Base-by-base conservation (phyloP, 2,113 vertebrate species). In the Brachyhypopomus gauderio region DNA sequence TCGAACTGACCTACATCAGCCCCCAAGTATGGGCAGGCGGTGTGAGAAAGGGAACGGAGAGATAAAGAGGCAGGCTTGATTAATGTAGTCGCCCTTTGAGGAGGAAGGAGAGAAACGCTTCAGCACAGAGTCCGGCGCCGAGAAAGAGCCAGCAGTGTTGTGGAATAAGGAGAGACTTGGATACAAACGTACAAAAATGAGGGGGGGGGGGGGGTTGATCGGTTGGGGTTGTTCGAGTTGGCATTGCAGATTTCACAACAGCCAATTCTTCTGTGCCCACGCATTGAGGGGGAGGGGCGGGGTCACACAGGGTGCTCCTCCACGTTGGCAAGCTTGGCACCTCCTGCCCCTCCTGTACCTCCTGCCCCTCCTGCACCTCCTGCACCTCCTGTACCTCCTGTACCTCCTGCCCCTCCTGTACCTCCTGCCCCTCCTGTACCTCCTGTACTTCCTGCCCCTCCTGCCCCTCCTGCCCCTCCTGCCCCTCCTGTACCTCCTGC, bases 81-180 rank as follows among this genome's bases (percentile, higher is more conserved):
- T 83, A 84, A 75, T 79, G 80, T 77, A 45, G 59, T 69, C 70
- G 67, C 76, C 83, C 67, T 80, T 67, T 70, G 78, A 70, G 79
- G 23, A 85, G 74, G 77, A 86, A 88, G 88, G 84, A 56, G 83
- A 89, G 73, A 79, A 52, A 84, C 84, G 64, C 34, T 0, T 75
- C 63, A 78, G 84, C 81, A 78, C 86, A 25, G 23, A 70, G 66
- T 64, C 48, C 48, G 45, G 17, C 36, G 34, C 78, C 79, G 82
- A 64, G 63, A 78, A 85, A 74, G 45, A 71, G 63, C 30, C 58
- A 72, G 58, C 41, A 12, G 23, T 16, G 36, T 82, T 84, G 52
- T 69, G 75, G 76, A 78, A 84, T 63, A n/a, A 72, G 59, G 58
- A 75, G 72, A 11, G 77, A 72, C 36, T 79, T 69, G 38, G 76